A percentile compares a stretch with the other conserved stretches of the same genome.
These are phyloP conservation scores for Brachionus asplanchnoidis DNA, from an alignment of 1,140 invertebrate species.

Conservation along the genomic window DNA sequence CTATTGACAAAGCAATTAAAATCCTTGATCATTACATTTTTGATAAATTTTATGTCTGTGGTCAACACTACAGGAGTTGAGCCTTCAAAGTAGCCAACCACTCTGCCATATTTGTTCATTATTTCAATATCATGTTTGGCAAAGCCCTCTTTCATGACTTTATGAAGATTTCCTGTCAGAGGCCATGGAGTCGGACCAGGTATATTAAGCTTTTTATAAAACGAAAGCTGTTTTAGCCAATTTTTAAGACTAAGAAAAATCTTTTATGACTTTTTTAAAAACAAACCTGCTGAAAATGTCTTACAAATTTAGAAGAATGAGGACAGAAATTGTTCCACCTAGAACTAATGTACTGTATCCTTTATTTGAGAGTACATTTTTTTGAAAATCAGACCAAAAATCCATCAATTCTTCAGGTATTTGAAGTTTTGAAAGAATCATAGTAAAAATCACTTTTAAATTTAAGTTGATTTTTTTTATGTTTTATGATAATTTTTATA, in stretches of 20 bases:
- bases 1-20: constrained; percentile 44
- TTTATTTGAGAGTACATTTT: not conserved
- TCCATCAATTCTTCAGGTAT: not conserved
- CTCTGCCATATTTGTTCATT: constrained; percentile 31
- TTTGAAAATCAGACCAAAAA: not conserved
- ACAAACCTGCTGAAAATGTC: not conserved
- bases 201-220: constrained; percentile 16
- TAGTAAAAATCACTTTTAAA: not conserved
- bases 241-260: not conserved
- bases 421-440: not conserved
- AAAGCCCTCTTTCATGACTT: constrained; percentile 27
- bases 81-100: constrained; percentile 41
- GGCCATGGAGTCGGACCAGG: constrained; percentile 20
- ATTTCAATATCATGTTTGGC: constrained; percentile 13
- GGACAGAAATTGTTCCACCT: not conserved
- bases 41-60: constrained; percentile 43
- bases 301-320: not conserved
- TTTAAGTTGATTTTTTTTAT: not conserved
- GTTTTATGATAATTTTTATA: not conserved
- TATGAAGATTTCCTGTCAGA: not conserved
- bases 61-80: constrained; percentile 42
- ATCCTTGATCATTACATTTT: constrained; percentile 46
- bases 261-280: not conserved
- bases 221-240: not conserved
- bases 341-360: not conserved